Percentiles rank a stretch among this genome's conserved stretches.
Evolutionary conservation across 2,113 vertebrate genomes (phyloP).

Genomic region (Pontoporia blainvillei): DNA sequence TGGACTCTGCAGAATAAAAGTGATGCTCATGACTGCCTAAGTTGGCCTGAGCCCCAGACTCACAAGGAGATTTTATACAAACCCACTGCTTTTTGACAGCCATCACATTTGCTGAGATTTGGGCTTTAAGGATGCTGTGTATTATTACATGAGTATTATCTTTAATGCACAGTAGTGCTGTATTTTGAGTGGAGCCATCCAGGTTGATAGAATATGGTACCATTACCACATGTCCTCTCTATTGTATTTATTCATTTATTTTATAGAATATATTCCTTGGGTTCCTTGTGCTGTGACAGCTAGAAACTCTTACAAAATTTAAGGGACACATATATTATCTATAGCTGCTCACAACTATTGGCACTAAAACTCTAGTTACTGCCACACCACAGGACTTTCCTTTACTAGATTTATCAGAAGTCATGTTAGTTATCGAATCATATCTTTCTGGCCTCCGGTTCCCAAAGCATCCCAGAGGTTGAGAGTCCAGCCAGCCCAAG

Average conservation of each 20-base stretch:
- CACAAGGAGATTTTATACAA: accelerated
- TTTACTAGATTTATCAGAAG: conserved; percentile 41
- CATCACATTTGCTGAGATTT: not conserved
- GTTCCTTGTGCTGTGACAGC: not conserved
- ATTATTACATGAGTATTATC: not conserved
- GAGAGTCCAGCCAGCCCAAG: not conserved
- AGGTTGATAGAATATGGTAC: not conserved
- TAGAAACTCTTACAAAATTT: conserved; percentile 51
- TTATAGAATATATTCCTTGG: not conserved
- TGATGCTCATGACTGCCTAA: not conserved
- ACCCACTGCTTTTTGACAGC: not conserved
- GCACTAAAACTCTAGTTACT: conserved; percentile 34
- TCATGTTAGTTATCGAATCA: conserved; percentile 33
- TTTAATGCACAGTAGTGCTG: not conserved
- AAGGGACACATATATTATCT: conserved; percentile 39
- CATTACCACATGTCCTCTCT: not conserved
- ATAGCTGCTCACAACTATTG: not conserved
- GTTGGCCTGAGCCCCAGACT: not conserved
- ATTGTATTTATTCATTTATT: conserved; percentile 49
- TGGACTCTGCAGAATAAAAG: not conserved
- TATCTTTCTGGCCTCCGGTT: not conserved
- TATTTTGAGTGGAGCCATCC: conserved; percentile 8
- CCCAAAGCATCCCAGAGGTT: conserved; percentile 23
- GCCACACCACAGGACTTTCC: not conserved
- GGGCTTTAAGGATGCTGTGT: not conserved